Base-by-base conservation (phyloP, 2,888 invertebrate genomes). In the Yponomeuta cagnagella region DNA sequence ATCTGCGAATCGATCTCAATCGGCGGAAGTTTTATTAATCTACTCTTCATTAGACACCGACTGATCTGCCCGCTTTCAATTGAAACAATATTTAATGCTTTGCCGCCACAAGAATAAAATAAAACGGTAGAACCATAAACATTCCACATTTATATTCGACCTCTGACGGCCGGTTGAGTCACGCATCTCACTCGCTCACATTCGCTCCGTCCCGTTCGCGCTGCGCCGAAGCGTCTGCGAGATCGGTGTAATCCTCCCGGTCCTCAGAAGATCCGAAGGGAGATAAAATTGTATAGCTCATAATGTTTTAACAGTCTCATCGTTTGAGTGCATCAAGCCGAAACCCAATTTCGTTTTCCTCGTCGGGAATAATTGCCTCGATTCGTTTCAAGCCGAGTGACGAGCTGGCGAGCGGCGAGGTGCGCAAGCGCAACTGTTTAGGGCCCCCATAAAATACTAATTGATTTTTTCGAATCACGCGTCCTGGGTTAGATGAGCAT, bases 111-210 rank as follows among this genome's bases (percentile, higher is more conserved):
- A 78, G 87, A 87, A 85, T 88, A 91, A 92, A 92, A 91, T 90
- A 91, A 91, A 91, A 90, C 91, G 89, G 90, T 90, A 90, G 89
- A 90, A 88, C 89, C 89, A 92, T 92, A 92, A 92, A 92, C 92
- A 91, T 92, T 92, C 92, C 91, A 90, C 89, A 86, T 90, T 91
- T 88, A 89, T 88, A 90, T 90, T 89, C 90, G 90, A 89, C 90
- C 90, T 90, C 91, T 88, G 88, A 80, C 84, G 86, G 86, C 82
- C 87, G 86, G 83, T 79, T 80, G 79, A 77, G 76, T 77, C 73
- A 66, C 72, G 73, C 73, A 69, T 84, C 87, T 79, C 82, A 75
- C 78, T 88, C 76, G 70, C 74, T 73, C 83, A 58, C 75, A 72
- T 31, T 72, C 76, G 65, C 67, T 76, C 73, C 74, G 76, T 91